Evolutionary conservation across 2,797 vertebrate species (phyloP).

Genomic region (Coccyzus lansbergi): DNA sequence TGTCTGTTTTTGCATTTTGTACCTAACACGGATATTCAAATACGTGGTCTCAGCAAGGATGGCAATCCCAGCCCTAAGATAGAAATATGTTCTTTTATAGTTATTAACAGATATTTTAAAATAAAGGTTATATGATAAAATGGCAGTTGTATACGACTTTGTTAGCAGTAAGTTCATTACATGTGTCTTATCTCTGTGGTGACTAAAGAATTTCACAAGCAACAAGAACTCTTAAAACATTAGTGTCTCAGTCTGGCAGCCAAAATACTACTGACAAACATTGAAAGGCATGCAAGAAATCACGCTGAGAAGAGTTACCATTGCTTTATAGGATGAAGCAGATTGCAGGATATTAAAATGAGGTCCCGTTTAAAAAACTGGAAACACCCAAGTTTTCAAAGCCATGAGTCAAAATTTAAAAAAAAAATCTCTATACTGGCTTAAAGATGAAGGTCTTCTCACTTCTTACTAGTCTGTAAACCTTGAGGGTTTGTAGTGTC

Average conservation of each 20-base stretch:
- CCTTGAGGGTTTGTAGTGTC: neutral
- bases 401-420: neutral
- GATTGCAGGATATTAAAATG: neutral
- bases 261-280: neutral
- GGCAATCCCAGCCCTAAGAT: neutral
- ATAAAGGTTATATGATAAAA: neutral
- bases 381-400: neutral
- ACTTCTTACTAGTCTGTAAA: neutral
- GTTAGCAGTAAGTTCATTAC: neutral
- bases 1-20: conserved; percentile 69
- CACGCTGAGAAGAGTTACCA: neutral
- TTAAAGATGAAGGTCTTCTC: neutral
- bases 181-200: neutral
- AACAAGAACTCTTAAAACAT: neutral
- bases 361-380: neutral
- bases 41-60: neutral
- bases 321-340: neutral
- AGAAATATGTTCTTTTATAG: neutral
- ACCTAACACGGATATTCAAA: conserved; percentile 35
- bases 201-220: neutral
- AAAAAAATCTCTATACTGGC: neutral
- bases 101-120: neutral
- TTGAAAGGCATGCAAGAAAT: neutral
- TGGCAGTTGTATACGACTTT: neutral
- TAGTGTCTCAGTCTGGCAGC: neutral